Base-by-base conservation (phyloP, 2,888 invertebrate genomes). In the Clunio marinus region DNA sequence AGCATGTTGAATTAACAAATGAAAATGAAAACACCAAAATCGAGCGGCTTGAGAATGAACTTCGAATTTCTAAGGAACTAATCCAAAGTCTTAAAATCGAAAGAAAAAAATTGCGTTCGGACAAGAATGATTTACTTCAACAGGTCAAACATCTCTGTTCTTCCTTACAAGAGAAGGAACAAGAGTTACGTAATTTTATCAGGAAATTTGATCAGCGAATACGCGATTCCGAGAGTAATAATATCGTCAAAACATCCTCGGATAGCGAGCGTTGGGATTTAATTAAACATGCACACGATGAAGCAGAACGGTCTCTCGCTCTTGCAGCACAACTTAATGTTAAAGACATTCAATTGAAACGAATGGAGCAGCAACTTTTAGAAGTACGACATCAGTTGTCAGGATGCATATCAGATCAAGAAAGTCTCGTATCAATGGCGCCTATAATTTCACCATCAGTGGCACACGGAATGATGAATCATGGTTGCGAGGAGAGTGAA, bases 131-230 rank as follows among this genome's bases (percentile, higher is more conserved):
- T 80, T 83, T 96, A 71, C 82, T 96, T 73, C 91, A 89, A 76
- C 95, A 96, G 81, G 95, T 96, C 88, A 94, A 94, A 78, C 94
- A 96, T 76, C 84, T 96, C 70, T 96, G 96, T 78, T 88, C 89
- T 69, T 94, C 95, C 7, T 82, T 96, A 70, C 96, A 96, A 79
- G 94, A 95, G 77, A 96, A 96, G 80, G 96, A 96, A 77, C 89
- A 91, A 74, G 95, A 96, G 78, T 81, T 96, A 70, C 83, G 95
- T 70, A 95, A 96, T 80, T 96, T 96, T 76, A 95, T 96, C 75
- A 84, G 94, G 73, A 94, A 92, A 80, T 96, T 93, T 79, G 96
- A 96, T 80, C 93, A 91, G 85, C 81, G 89, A 80, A 86, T 94
- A 84, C 80, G 91, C 77, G 85, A 94, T 80, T 83, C 88, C 79